A percentile compares a stretch with the other conserved stretches of the same genome.
These are phyloP conservation scores for Lithophane semibrunnea DNA, from an alignment of 2,888 invertebrate genomes.

Conservation along the genomic window DNA sequence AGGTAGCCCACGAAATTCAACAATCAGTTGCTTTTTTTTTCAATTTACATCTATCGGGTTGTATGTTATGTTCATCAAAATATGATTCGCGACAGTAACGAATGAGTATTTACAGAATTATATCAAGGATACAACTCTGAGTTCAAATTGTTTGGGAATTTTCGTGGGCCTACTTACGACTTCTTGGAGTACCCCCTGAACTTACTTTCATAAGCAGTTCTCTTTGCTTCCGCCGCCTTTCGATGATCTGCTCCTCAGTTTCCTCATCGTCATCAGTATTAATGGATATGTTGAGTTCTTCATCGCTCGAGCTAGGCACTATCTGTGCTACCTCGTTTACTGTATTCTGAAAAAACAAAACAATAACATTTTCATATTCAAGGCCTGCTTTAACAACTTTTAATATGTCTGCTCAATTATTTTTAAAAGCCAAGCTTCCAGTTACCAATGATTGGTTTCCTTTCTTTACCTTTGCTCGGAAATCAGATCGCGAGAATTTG, in stretches of 20 bases:
- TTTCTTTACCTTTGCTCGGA: conserved; percentile 65
- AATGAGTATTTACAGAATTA: not conserved
- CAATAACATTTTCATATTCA: conserved; percentile 3
- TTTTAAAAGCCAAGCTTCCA: not conserved
- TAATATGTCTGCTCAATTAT: not conserved
- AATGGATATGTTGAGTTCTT: conserved; percentile 93
- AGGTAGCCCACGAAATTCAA: conserved; percentile 3
- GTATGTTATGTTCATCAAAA: conserved; percentile 6
- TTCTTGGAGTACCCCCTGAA: not conserved
- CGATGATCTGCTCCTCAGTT: conserved; percentile 98
- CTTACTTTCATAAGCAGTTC: conserved; percentile 96
- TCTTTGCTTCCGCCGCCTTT: conserved; percentile 95
- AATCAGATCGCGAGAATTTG: conserved; percentile 74
- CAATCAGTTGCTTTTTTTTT: not conserved
- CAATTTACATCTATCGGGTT: not conserved
- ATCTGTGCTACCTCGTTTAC: conserved; percentile 94
- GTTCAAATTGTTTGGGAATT: not conserved
- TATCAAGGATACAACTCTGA: not conserved
- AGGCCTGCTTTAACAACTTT: not conserved
- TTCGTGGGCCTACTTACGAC: not conserved
- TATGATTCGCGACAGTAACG: not conserved
- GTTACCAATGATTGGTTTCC: not conserved
- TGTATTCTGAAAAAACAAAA: conserved; percentile 89
- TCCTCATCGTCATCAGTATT: conserved; percentile 96
- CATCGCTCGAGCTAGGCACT: conserved; percentile 93